Conservation (phyloP, 2,888 invertebrate genomes). For the Conomelus anceps region DNA sequence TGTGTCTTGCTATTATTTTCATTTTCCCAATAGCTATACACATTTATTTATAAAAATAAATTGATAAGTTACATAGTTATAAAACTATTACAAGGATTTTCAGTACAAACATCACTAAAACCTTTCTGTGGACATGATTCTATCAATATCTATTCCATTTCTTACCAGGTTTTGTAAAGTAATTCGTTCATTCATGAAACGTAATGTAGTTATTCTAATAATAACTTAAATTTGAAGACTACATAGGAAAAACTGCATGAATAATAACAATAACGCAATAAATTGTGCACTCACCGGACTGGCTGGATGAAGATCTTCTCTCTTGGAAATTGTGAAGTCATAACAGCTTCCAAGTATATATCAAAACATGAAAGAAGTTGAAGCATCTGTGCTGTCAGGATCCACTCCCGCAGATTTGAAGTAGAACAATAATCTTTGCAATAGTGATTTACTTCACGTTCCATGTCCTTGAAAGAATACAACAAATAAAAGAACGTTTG, state of each 20-base stretch:
- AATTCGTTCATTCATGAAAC: no score
- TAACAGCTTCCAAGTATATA: constrained; percentile 73
- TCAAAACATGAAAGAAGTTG: constrained; percentile 77
- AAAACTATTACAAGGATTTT: no score
- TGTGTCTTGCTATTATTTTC: no score
- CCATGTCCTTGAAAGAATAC: constrained; percentile 52
- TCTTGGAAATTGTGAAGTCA: constrained; percentile 63
- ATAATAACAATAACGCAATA: neutral
- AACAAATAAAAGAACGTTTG: no score
- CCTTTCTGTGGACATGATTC: no score
- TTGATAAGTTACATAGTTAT: no score
- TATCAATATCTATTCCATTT: no score
- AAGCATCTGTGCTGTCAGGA: constrained; percentile 71
- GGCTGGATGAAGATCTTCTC: constrained; percentile 74
- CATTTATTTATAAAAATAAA: no score
- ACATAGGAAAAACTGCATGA: neutral
- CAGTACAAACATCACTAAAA: no score
- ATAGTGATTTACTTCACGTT: constrained; percentile 64
- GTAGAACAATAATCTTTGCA: constrained; percentile 40
- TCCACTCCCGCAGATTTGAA: constrained; percentile 44
- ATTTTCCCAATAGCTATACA: no score
- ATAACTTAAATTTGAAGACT: constrained; percentile 7
- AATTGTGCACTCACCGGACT: constrained; percentile 45
- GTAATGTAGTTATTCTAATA: no score
- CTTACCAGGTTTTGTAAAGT: no score